A percentile compares a stretch with the other conserved stretches of the same genome.
Conservation (phyloP, 2,888 invertebrate genomes). For the Yponomeuta evonymella region DNA sequence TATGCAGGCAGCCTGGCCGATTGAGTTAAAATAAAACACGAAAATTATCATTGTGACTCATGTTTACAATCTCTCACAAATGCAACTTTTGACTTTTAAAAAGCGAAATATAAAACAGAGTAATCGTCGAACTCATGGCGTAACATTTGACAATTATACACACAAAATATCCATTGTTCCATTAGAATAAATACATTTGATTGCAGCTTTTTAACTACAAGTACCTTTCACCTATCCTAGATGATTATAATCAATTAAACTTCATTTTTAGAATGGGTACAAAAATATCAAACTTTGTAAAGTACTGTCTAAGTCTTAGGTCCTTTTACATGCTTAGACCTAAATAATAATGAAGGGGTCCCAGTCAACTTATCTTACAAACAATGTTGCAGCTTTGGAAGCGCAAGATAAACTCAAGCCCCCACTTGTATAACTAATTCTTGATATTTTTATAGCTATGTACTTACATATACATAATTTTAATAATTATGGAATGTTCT, state of each 20-base stretch:
- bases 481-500: not conserved
- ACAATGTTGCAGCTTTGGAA: not conserved
- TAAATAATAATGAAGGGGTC: not conserved
- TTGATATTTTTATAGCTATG: not conserved
- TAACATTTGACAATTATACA: conserved; percentile 48
- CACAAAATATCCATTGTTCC: conserved; percentile 43
- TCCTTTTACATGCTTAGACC: not conserved
- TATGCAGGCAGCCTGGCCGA: not conserved
- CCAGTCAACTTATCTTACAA: not conserved
- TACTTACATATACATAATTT: not conserved
- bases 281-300: conserved; percentile 10
- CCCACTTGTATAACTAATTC: not conserved
- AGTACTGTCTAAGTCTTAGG: conserved; percentile 1
- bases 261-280: not conserved
- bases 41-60: conserved; percentile 60
- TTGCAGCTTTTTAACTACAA: conserved; percentile 22
- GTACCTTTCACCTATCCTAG: not conserved
- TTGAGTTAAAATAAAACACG: conserved; percentile 43
- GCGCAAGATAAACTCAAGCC: not conserved
- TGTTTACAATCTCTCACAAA: conserved; percentile 73
- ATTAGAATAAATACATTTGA: conserved; percentile 48
- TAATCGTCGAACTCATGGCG: conserved; percentile 66
- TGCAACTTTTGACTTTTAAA: conserved; percentile 64
- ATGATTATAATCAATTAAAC: conserved; percentile 4
- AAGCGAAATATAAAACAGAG: conserved; percentile 64